Evolutionary conservation across 2,113 vertebrate genomes (phyloP), one percentile per base, ranked within the genome.

Genomic region (Peromyscus leucopus): DNA sequence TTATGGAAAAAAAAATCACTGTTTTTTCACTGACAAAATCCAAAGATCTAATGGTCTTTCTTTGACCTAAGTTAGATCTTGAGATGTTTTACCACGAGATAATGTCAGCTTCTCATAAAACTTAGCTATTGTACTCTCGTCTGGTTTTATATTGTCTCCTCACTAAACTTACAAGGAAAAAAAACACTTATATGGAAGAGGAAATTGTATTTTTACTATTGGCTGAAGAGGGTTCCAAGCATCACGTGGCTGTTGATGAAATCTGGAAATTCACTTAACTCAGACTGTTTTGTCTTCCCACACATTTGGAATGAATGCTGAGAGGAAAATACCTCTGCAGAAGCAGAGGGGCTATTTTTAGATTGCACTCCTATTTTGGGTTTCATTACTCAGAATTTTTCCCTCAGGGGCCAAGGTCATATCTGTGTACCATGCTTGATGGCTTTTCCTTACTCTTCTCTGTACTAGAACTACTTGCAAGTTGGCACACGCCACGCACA

Each of bases 311-410:
- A 78, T 76, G 59, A 86, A 94, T 72, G 67, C 78, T 87, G 85
- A 96, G 95, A 95, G 83, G 91, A 96, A 97, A 97, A 94, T 94
- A 93, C 57, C 94, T 97, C 91, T 71, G 92, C 57, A 63, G 91
- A 95, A 90, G 91, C 93, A 97, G 76, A 92, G 90, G 90, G 51
- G 78, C 92, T 98, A 98, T 98, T 97, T 98, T 98, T 98, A 98
- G 97, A 71, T 87, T 90, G 22, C 46, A 96, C 46, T 96, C 93
- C 97, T 97, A 92, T 97, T 98, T 98, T 97, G 98, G 95, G 89
- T 79, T 96, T 97, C 93, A 85, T 97, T 97, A 90, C 93, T 95
- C 83, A 97, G 86, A 94, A 69, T 87, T 93, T 74, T 90, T 87
- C 15, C 72, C 86, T 85, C 48, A 7, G 42, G 83, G 95, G 59